Base-by-base conservation (phyloP, 2,797 vertebrate species). In the Spizella passerina region DNA sequence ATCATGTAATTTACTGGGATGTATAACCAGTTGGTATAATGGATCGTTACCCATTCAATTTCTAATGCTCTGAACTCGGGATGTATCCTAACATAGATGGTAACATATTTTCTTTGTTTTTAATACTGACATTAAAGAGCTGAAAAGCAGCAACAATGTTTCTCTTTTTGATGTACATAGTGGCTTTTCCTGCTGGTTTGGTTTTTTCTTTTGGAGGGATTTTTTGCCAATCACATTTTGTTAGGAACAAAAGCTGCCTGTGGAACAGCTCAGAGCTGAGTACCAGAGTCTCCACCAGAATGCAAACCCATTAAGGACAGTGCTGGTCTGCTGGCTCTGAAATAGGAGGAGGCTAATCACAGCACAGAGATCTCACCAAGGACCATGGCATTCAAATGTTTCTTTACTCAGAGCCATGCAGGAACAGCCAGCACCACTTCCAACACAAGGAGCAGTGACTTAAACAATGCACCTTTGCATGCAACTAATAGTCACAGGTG, bases 1-100 rank as follows among this genome's bases (percentile, higher is more conserved):
- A 95, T 93, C 81, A 72, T 36, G n/a, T 73, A 76, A 95, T 88
- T 75, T 84, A 70, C 78, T 41, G 46, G 46, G 77, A 70, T 85
- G 53, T 34, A 87, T 57, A 81, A 79, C 32, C 63, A 88, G 47
- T 56, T 69, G 38, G 52, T 64, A 43, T 80, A 93, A 88, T 26
- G 16, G 71, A 95, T 86, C 32, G 0, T 80, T 77, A 79, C 23
- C 39, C 44, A 55, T 57, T 82, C 86, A 70, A 32, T 93, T 88
- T 53, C 71, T 80, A 64, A 80, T 55, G n/a, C 44, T 63, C 46
- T 29, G 39, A 80, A 73, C 66, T 20, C 53, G 1, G 1, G 22
- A 36, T 0, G 0, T 34, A 34, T 7, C 20, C 29, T 69, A 41
- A 91, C 3, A 8, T 7, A 27, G 34, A 63, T 2, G 4, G 27